These are phyloP conservation scores for Bombycilla garrulus DNA, from an alignment of 2,113 vertebrate genomes.

Conservation along the genomic window DNA sequence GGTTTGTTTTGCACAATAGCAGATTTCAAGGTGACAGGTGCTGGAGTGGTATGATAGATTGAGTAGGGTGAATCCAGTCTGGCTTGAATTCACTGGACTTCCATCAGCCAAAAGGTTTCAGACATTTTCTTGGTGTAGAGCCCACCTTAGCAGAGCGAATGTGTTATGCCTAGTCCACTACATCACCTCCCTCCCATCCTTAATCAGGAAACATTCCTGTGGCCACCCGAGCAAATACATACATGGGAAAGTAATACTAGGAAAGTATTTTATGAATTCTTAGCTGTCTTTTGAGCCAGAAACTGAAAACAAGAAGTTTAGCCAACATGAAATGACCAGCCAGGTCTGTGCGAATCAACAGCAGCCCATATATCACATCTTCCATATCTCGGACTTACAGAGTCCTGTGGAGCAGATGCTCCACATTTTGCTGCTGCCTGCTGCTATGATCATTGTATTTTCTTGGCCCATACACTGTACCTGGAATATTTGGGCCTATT, in stretches of 20 bases:
- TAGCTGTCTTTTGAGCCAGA: constrained; percentile 22
- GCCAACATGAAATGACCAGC: background rate
- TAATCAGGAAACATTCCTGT: constrained; percentile 63
- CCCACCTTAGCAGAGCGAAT: constrained; percentile 13
- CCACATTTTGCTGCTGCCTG: background rate
- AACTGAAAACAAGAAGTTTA: constrained; percentile 37
- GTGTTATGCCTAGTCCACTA: background rate
- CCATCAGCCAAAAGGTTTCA: background rate
- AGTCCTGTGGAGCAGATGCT: background rate
- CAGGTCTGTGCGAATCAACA: background rate
- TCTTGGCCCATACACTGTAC: background rate
- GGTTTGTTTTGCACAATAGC: constrained; percentile 61
- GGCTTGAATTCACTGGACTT: constrained; percentile 18
- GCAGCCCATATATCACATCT: constrained; percentile 3
- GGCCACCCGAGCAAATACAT: constrained; percentile 14
- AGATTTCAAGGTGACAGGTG: constrained; percentile 53
- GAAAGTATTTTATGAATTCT: constrained; percentile 46
- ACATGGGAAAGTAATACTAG: constrained; percentile 26
- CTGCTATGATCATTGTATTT: background rate
- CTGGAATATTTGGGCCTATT: background rate
- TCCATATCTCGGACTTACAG: background rate
- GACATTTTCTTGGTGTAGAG: background rate
- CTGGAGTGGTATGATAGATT: constrained; percentile 28
- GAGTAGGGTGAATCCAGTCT: constrained; percentile 23
- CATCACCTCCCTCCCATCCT: background rate